A percentile compares a stretch with the other conserved stretches of the same genome.
Evolutionary conservation across 2,797 vertebrate species (phyloP).

Genomic region (Microctenopoma stevenorrisi): DNA sequence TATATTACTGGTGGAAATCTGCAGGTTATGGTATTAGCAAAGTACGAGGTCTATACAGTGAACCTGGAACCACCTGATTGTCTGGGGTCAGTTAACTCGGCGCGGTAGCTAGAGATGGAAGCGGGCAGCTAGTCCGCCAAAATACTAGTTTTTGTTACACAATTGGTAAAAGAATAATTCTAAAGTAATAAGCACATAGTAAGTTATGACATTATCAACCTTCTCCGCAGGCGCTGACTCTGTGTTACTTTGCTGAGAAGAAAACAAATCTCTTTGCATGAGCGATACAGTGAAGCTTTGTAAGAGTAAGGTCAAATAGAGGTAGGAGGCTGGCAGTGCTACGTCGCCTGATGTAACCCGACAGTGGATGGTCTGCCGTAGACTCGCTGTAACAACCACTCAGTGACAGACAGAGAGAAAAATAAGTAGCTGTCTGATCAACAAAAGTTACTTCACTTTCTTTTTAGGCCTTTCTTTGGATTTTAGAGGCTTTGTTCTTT

Average conservation of each 20-base stretch:
- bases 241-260: constrained; percentile 14
- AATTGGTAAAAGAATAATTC: neutral
- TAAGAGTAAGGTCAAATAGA: constrained; percentile 54
- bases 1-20: neutral
- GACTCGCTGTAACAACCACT: constrained; percentile 24
- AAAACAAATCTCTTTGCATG: constrained; percentile 30
- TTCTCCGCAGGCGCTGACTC: neutral
- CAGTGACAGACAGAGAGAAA: neutral
- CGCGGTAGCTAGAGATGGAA: neutral
- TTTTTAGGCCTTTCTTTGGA: constrained; percentile 13
- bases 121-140: neutral
- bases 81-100: neutral
- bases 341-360: constrained; percentile 56
- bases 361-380: constrained; percentile 27
- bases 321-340: constrained; percentile 36
- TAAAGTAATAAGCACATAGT: neutral
- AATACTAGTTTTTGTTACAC: neutral
- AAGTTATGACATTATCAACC: neutral
- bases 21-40: neutral
- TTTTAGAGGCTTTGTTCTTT: constrained; percentile 46
- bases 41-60: neutral
- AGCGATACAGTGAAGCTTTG: constrained; percentile 36
- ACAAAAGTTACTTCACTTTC: neutral
- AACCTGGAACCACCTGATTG: neutral
- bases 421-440: neutral